These are phyloP conservation scores for Hemicordylus capensis DNA, from an alignment of 2,113 vertebrate species.

Conservation along the genomic window DNA sequence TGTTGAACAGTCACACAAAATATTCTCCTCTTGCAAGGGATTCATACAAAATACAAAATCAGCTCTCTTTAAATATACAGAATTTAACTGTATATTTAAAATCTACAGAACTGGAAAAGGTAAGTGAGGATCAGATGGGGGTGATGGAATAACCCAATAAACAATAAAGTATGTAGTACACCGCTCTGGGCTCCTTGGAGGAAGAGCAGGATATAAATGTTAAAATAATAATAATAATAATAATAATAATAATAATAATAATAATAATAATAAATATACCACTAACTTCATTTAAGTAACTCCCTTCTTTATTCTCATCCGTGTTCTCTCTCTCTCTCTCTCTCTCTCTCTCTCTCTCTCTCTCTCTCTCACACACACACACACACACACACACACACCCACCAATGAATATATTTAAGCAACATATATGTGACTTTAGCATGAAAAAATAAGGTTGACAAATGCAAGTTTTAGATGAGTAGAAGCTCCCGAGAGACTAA, in stretches of 20 bases:
- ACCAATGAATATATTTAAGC: not conserved
- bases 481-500: conserved; percentile 38
- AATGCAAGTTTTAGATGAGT: not conserved
- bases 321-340: too few relatives aligned
- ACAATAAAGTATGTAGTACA: too few relatives aligned
- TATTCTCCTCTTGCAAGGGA: not conserved
- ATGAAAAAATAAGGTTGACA: not conserved
- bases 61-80: not conserved
- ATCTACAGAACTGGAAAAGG: not conserved
- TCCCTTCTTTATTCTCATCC: not conserved
- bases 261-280: not conserved
- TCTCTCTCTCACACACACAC: too few relatives aligned
- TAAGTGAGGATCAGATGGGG: not conserved
- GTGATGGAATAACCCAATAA: not conserved
- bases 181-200: too few relatives aligned
- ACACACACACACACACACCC: not conserved
- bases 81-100: too few relatives aligned
- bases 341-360: too few relatives aligned
- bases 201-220: too few relatives aligned
- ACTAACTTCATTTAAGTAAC: not conserved
- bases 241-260: too few relatives aligned
- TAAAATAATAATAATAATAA: too few relatives aligned
- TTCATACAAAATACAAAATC: not conserved
- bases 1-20: not conserved
- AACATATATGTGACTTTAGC: not conserved